Base-by-base conservation (phyloP, 2,113 vertebrate genomes). In the Melanerpes formicivorus region DNA sequence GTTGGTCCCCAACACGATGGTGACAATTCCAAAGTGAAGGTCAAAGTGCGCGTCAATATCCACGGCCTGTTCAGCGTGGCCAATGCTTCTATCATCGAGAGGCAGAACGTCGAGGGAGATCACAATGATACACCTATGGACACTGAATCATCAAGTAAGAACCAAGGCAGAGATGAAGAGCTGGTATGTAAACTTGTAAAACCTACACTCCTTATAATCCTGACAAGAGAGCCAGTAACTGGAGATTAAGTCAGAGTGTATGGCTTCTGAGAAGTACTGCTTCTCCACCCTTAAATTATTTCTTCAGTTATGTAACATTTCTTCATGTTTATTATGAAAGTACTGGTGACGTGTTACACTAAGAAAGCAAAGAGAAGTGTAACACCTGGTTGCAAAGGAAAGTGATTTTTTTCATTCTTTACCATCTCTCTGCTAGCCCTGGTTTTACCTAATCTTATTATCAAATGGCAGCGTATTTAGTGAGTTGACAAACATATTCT, bases 41-140 rank as follows among this genome's bases (percentile, higher is more conserved):
- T 99, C 66, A 99, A 99, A 97, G 99, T 99, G 84, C 98, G 98
- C 0, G 98, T 99, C 71, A 99, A 99, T 17, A 96, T 99, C 77
- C 99, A 99, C 3, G 99, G 99, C 56, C 98, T 99, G 94, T 99
- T 99, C 97, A 99, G 98, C 2, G 98, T 99, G 94, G 99, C 99
- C 70, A 98, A 91, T 17, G 99, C 99, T 3, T 98, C 98, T 23
- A 86, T 99, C 75, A 98, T 99, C 25, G 99, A 99, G 94, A 99
- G 98, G 96, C 98, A 98, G 90, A 98, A 97, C 84, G 8, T 97
- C 11, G 98, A 98, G 50, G 96, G 96, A 9, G 98, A 98, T 44
- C 98, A 98, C 67, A 97, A 29, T 11, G 98, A 99, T 60, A 96
- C 97, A 44, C 96, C 99, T 40, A 99, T 99, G 97, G 99, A 99